Conservation (phyloP, 1,140 invertebrate genomes). For the Drosophila sturtevanti region DNA sequence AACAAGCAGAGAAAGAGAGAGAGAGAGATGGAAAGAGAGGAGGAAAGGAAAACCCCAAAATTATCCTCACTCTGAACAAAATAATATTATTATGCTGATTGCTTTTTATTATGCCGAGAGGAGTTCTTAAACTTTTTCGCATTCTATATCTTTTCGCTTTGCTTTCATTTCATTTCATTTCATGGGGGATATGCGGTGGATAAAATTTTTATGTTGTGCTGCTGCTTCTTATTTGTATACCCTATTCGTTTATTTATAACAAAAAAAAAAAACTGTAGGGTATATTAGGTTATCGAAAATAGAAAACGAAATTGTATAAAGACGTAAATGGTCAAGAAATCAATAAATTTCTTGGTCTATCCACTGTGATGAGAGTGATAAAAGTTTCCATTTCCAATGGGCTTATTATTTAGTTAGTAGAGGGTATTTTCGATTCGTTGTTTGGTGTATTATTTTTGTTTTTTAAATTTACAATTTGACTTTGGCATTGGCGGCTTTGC, state of each 20-base stretch:
- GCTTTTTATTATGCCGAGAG: slow-evolving; percentile 23
- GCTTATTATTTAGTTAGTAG: no score
- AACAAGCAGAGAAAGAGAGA: background rate
- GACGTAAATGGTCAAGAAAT: no score
- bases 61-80: background rate
- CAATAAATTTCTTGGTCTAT: no score
- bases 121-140: slow-evolving; percentile 23
- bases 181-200: slow-evolving; percentile 19
- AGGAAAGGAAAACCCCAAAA: background rate
- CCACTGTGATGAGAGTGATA: no score
- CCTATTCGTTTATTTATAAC: background rate
- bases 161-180: slow-evolving; percentile 52
- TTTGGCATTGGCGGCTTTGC: slow-evolving; percentile 45
- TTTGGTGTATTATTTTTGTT: background rate
- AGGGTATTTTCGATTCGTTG: background rate
- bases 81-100: slow-evolving; percentile 53
- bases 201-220: background rate
- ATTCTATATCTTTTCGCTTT: slow-evolving; percentile 24
- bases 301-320: no score
- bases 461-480: slow-evolving; percentile 68
- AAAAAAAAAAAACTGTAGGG: no score
- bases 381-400: no score
- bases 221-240: background rate
- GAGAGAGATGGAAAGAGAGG: no score
- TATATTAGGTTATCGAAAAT: background rate